Conservation (phyloP, 2,888 invertebrate genomes). For the Colostygia pectinataria region DNA sequence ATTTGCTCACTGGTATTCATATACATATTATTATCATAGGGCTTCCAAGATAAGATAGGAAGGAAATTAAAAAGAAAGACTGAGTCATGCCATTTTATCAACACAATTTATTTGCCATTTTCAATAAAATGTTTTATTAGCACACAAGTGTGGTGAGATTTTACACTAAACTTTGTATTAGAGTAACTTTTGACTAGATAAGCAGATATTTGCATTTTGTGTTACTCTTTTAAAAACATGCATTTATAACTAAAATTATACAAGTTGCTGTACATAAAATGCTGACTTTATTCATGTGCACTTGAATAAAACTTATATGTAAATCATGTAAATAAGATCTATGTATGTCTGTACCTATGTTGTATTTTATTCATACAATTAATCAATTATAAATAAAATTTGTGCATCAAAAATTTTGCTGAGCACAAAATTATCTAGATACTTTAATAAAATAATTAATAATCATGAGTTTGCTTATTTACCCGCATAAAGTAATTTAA, state of each 20-base stretch:
- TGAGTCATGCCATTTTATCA: constrained; percentile 72
- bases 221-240: constrained; percentile 53
- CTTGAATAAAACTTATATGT: constrained; percentile 48
- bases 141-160: constrained; percentile 61
- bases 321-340: constrained; percentile 58
- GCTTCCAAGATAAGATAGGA: constrained; percentile 43
- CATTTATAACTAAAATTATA: constrained; percentile 43
- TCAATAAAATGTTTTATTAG: constrained; percentile 61
- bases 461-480: constrained; percentile 41
- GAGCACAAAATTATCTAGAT: constrained; percentile 65
- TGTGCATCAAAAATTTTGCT: constrained; percentile 31
- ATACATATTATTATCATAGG: constrained; percentile 25
- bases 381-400: constrained; percentile 24
- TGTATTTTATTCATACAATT: constrained; percentile 32
- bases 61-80: constrained; percentile 62
- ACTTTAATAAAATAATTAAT: constrained; percentile 55
- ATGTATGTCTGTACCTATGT: constrained; percentile 10
- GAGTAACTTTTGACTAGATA: constrained; percentile 71
- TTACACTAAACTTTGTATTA: constrained; percentile 45
- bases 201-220: constrained; percentile 52
- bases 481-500: constrained; percentile 41
- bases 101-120: constrained; percentile 62
- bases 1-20: no score
- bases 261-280: constrained; percentile 53
- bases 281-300: constrained; percentile 40